Conservation (phyloP, 2,888 invertebrate genomes). For the Pristionchus japonicus region DNA sequence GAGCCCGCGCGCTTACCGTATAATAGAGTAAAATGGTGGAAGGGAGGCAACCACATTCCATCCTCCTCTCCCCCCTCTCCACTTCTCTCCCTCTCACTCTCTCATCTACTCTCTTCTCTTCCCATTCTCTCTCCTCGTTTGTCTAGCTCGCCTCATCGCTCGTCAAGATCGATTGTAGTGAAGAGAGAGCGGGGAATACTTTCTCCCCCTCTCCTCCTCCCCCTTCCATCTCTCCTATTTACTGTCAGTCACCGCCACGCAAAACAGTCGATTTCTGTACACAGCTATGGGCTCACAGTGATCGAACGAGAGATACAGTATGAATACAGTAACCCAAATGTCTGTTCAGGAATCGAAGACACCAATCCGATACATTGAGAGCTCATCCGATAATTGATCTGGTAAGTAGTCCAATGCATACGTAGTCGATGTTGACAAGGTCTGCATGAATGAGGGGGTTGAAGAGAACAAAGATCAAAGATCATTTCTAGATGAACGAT, state of each 20-base stretch:
- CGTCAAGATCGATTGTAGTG: conserved; percentile 29
- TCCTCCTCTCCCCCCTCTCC: conserved; percentile 14
- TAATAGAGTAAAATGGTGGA: conserved; percentile 45
- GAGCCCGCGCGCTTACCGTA: conserved; percentile 40
- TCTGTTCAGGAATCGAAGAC: neutral
- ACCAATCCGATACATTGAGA: neutral
- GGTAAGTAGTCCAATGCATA: neutral
- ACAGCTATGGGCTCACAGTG: neutral
- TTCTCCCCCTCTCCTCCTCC: neutral
- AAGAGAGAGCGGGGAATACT: neutral
- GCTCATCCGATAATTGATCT: neutral
- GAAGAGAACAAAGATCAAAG: neutral
- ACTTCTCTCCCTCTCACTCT: conserved; percentile 6
- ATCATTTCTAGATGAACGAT: neutral
- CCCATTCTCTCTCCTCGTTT: neutral
- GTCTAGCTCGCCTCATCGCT: conserved; percentile 5
- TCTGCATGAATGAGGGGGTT: neutral
- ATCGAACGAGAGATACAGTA: conserved; percentile 6
- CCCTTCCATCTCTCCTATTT: conserved; percentile 18
- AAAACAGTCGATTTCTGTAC: conserved; percentile 30
- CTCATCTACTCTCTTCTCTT: neutral
- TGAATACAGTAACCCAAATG: neutral
- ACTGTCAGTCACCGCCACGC: conserved; percentile 24
- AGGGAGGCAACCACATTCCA: neutral
- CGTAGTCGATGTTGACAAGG: neutral